phyloP scores from a whole-genome alignment of 2,113 vertebrate species.

The Pygoscelis antarcticus region DNA sequence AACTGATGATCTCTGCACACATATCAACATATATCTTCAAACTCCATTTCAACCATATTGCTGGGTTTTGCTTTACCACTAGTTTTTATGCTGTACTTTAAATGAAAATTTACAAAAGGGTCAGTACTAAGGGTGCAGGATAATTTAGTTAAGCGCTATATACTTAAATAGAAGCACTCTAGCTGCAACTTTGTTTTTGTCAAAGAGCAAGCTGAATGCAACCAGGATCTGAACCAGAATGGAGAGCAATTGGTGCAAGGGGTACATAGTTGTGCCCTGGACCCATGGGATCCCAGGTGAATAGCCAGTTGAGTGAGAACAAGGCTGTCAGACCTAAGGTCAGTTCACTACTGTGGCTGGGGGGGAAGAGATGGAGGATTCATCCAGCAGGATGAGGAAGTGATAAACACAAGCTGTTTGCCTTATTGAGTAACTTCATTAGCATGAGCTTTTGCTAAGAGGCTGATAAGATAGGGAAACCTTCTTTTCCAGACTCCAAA shows the following conservation, averaged over 20 bases:
- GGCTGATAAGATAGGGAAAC: not conserved
- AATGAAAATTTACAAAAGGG: not conserved
- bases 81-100: not conserved
- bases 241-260: not conserved
- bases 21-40: not conserved
- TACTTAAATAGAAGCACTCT: not conserved
- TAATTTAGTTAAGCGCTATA: not conserved
- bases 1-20: not conserved
- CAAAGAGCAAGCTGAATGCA: not conserved
- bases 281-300: not conserved
- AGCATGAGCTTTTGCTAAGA: not conserved
- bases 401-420: not conserved
- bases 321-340: not conserved
- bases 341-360: not conserved
- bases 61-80: not conserved
- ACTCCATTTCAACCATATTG: not conserved
- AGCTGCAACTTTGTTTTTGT: not conserved
- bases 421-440: not conserved
- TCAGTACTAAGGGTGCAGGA: not conserved
- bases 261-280: not conserved
- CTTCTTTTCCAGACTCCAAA: not conserved
- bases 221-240: not conserved
- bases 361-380: not conserved
- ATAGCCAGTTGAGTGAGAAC: not conserved
- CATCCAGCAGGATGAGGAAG: not conserved